Evolutionary conservation across 2,888 invertebrate genomes (phyloP).

Genomic region (Acheta domesticus): DNA sequence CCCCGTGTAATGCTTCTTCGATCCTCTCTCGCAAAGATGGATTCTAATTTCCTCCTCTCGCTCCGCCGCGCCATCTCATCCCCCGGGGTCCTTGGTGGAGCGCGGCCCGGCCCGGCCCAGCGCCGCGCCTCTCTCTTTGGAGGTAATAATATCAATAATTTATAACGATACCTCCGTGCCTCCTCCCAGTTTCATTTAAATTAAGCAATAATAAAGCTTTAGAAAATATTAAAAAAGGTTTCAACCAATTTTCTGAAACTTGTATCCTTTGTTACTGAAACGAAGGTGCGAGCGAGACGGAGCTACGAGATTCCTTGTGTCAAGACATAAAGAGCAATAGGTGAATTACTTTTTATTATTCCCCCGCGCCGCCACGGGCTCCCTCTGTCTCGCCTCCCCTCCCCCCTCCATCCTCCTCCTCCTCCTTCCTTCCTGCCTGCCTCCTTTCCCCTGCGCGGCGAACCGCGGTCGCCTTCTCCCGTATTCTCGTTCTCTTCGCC

Average conservation of each 20-base stretch:
- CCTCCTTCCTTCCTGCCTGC: background rate
- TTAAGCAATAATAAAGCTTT: slow-evolving; percentile 38
- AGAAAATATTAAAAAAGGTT: slow-evolving; percentile 18
- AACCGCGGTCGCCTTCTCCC: slow-evolving; percentile 12
- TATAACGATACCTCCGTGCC: slow-evolving; percentile 32
- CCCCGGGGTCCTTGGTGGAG: background rate
- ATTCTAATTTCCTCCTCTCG: background rate
- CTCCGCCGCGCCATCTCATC: background rate
- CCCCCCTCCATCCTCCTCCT: background rate
- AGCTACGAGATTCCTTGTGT: background rate
- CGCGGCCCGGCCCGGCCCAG: too few species aligned
- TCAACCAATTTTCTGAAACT: slow-evolving; percentile 33
- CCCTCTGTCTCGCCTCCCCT: background rate
- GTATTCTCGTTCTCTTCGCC: slow-evolving; percentile 12
- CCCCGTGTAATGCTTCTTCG: slow-evolving; percentile 18
- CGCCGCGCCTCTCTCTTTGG: slow-evolving; percentile 11
- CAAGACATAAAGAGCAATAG: slow-evolving; percentile 5
- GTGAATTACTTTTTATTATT: background rate
- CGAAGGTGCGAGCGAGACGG: background rate
- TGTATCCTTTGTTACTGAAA: slow-evolving; percentile 18
- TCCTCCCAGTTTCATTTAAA: slow-evolving; percentile 37
- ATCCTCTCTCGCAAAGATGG: slow-evolving; percentile 1
- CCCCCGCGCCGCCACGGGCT: background rate
- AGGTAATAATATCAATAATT: slow-evolving; percentile 39
- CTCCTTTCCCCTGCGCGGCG: background rate